Evolutionary conservation across 2,888 invertebrate species (phyloP).

Genomic region (Cybosia mesomella): DNA sequence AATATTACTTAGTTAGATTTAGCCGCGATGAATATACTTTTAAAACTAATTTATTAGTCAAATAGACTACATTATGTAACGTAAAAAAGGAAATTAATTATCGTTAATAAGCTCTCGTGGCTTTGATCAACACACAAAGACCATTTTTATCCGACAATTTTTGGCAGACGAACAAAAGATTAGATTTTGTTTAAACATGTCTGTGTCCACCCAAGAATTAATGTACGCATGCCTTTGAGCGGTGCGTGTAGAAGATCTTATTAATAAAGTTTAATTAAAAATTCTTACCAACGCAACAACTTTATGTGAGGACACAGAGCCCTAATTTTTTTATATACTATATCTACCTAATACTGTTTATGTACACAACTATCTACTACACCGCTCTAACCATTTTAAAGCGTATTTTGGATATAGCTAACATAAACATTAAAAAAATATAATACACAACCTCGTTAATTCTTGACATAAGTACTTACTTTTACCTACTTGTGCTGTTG

Average conservation of each 20-base stretch:
- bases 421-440: no score
- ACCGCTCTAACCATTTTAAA: no score
- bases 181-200: neutral
- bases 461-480: no score
- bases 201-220: conserved; percentile 7
- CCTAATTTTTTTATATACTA: no score
- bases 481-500: no score
- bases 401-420: no score
- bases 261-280: conserved; percentile 14
- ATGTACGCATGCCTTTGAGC: conserved; percentile 16
- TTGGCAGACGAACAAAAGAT: neutral
- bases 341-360: no score
- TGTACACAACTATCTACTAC: no score
- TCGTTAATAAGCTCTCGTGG: neutral
- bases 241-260: conserved; percentile 9
- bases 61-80: no score
- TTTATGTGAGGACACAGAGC: no score
- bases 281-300: neutral
- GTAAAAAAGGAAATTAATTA: neutral
- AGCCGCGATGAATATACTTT: neutral
- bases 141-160: neutral
- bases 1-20: no score
- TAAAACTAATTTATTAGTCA: neutral
- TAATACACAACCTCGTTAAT: no score
- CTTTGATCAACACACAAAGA: neutral